These are phyloP conservation scores for Heliconius hermathena DNA, from an alignment of 1,140 invertebrate species.

Conservation along the genomic window DNA sequence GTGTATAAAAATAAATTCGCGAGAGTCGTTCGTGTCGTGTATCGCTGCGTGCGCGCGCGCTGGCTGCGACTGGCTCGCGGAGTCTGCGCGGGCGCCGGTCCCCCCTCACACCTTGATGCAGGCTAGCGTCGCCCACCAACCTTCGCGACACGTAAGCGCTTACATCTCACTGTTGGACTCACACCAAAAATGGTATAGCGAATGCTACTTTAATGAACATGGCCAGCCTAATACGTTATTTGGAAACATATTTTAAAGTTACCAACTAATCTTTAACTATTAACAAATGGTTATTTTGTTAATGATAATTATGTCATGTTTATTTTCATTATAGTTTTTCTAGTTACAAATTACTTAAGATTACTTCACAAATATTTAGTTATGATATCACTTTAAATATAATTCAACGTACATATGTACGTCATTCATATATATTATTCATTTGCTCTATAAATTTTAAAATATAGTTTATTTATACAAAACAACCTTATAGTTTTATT, in stretches of 20 bases:
- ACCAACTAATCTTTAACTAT: background rate
- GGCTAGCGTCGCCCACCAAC: constrained; percentile 60
- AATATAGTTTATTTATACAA: background rate
- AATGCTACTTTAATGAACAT: constrained; percentile 59
- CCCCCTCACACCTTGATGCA: constrained; percentile 63
- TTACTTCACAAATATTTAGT: background rate
- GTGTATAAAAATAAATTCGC: constrained; percentile 59
- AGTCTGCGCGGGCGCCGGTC: constrained; percentile 59
- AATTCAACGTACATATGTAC: background rate
- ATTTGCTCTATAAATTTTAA: background rate
- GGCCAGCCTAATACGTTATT: constrained; percentile 33
- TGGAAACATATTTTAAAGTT: constrained; percentile 8
- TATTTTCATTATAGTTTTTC: background rate
- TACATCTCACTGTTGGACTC: constrained; percentile 69
- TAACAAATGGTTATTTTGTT: background rate
- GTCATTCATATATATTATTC: background rate
- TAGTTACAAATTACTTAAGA: background rate
- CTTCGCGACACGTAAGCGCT: constrained; percentile 78
- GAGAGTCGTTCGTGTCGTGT: constrained; percentile 79
- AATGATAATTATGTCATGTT: background rate
- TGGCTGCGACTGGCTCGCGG: constrained; percentile 70
- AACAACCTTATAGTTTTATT: background rate
- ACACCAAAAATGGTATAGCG: constrained; percentile 74
- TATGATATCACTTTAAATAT: background rate
- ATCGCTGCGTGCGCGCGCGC: constrained; percentile 69